Conservation (phyloP, 2,888 invertebrate species). For the Andrena praecox region DNA sequence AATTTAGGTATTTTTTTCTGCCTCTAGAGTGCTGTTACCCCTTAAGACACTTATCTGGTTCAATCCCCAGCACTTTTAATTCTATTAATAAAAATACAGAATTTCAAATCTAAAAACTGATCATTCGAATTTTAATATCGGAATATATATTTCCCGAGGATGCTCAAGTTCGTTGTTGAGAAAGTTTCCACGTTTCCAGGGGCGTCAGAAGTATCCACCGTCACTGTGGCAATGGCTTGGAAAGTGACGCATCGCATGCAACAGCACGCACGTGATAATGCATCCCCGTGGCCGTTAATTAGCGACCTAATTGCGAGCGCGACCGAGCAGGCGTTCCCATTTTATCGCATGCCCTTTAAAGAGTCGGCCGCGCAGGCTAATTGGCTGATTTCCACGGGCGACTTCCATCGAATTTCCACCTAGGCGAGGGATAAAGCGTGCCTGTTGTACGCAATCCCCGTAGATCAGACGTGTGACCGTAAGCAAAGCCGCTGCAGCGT, state of each 20-base stretch:
- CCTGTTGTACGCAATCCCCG: conserved; percentile 43
- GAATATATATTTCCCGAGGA: no score
- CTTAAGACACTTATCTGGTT: no score
- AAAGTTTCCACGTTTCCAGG: background rate
- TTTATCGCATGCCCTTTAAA: conserved; percentile 59
- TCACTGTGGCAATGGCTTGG: background rate
- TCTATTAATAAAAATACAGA: no score
- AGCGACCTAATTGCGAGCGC: conserved; percentile 48
- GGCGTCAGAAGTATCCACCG: background rate
- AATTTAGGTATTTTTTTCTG: no score
- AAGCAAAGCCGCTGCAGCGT: conserved; percentile 54
- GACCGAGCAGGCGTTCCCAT: conserved; percentile 19
- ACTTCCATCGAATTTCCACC: conserved; percentile 55
- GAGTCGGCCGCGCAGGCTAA: conserved; percentile 42
- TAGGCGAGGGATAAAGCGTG: conserved; percentile 2
- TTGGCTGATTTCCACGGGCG: conserved; percentile 58
- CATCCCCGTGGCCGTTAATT: conserved; percentile 36
- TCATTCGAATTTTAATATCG: no score
- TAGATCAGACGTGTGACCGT: conserved; percentile 56
- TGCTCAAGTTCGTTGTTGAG: background rate
- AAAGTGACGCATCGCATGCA: background rate
- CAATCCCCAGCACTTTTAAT: no score
- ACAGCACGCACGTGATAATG: background rate
- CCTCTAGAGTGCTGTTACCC: no score
- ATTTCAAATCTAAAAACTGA: no score